phyloP scores from a whole-genome alignment of 2,888 invertebrate species.

The Conchocele bisecta region DNA sequence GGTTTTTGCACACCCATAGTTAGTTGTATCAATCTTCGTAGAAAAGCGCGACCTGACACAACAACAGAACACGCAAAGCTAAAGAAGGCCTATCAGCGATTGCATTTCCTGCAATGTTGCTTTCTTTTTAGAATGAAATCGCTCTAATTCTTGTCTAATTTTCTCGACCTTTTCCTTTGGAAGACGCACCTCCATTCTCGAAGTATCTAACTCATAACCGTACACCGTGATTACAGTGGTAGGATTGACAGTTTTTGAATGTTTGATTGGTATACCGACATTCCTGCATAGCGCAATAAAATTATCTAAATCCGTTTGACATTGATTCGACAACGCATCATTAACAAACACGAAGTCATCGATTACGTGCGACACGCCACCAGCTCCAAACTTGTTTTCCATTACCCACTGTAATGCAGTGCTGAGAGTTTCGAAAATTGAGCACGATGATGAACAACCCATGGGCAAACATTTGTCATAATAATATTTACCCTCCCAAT shows the following conservation, averaged over 20 bases:
- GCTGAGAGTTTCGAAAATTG: slow-evolving; percentile 27
- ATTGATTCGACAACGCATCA: background rate
- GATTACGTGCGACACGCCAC: slow-evolving; percentile 13
- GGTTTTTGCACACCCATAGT: slow-evolving; percentile 19
- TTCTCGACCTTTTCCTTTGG: slow-evolving; percentile 28
- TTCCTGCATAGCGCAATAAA: slow-evolving; percentile 3
- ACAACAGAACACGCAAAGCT: slow-evolving; percentile 33
- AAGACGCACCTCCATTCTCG: slow-evolving; percentile 21
- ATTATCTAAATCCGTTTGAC: background rate
- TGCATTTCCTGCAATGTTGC: slow-evolving; percentile 32
- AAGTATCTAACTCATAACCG: slow-evolving; percentile 29
- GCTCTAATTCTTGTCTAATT: background rate
- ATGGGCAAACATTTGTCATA: slow-evolving; percentile 24
- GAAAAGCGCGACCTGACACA: slow-evolving; percentile 30
- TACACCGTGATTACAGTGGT: slow-evolving; percentile 17
- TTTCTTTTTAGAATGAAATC: slow-evolving; percentile 9
- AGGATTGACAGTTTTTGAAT: slow-evolving; percentile 13
- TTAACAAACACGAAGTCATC: slow-evolving; percentile 25
- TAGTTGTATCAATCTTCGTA: slow-evolving; percentile 37
- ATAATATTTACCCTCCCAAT: slow-evolving; percentile 15
- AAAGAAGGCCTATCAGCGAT: slow-evolving; percentile 36
- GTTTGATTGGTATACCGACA: slow-evolving; percentile 34
- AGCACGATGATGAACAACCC: slow-evolving; percentile 24
- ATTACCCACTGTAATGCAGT: slow-evolving; percentile 20
- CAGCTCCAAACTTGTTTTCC: background rate